Percentiles rank a stretch among this genome's conserved stretches.
Conservation (phyloP, 2,113 vertebrate species). For the Falcunculus frontatus region DNA sequence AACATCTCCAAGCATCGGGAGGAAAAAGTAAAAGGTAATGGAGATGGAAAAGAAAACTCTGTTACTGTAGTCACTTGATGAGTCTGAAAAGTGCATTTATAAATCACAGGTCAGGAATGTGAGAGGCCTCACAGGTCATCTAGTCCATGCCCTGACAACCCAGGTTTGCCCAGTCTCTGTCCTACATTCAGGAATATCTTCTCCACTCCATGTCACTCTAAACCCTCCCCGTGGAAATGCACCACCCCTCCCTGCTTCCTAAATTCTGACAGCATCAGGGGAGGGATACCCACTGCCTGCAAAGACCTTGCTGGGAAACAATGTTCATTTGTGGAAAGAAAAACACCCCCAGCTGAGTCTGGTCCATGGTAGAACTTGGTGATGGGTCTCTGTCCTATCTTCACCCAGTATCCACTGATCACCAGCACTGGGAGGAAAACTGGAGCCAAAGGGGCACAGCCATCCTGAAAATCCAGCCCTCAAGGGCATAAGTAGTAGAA, state of each 20-base stretch:
- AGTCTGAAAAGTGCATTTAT: not conserved
- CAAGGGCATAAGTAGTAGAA: not conserved
- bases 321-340: not conserved
- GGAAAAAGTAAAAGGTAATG: constrained; percentile 10
- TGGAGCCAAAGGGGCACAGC: too few relatives aligned
- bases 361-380: not conserved
- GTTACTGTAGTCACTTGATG: not conserved
- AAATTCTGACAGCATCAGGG: not conserved
- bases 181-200: not conserved
- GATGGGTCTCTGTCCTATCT: not conserved
- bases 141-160: not conserved
- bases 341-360: not conserved
- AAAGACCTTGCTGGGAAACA: not conserved
- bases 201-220: not conserved
- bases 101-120: constrained; percentile 22
- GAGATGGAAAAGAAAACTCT: constrained; percentile 24
- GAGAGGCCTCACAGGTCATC: not conserved
- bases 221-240: not conserved
- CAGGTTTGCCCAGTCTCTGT: not conserved
- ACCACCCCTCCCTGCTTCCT: not conserved
- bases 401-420: not conserved
- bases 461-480: not conserved
- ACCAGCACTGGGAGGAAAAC: not conserved
- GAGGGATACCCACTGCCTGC: not conserved
- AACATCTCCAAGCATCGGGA: not conserved